Base-by-base conservation (phyloP, 2,797 vertebrate genomes). In the Uromys caudimaculatus region DNA sequence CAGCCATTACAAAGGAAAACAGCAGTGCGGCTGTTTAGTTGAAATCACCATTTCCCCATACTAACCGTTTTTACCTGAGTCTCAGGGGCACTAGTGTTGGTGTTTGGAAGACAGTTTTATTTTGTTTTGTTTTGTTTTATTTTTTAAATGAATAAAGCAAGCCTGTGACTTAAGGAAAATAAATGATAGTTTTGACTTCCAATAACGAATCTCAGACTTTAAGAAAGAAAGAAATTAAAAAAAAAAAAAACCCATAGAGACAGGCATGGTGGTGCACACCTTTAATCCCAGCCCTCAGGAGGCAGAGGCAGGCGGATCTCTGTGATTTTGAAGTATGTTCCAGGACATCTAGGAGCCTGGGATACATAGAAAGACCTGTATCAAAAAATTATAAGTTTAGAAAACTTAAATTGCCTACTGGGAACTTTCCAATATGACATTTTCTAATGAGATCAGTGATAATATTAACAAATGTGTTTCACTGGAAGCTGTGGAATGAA, bases 171-270 rank as follows among this genome's bases (percentile, higher is more conserved):
- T 89, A 91, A 94, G 78, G 69, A 93, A 86, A 94, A 93, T 54
- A 94, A 84, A 13, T 73, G 19, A 77, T 10, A 64, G 27, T 89
- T 93, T 86, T 94, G 87, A 84, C 64, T 90, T 52, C 38, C 54
- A 89, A n/a, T 88, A 64, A 95, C 73, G 91, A 89, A 95, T 62
- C 77, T 75, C 19, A 88, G 62, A 32, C 54, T 95, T 90, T 96
- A 75, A 92, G 94, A 73, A 94, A 44, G 44, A 44, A 44, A 44
- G 44, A 91, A 95, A 44, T 24, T n/a, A 56, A 56, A 54, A 13
- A 92, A 94, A 89, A n/a, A 58, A 47, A 67, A 58, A 27, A 9
- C 5, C 6, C 35, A 21, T 50, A n/a, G 44, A 67, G 32, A 9
- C 32, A 24, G 29, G 62, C 19, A n/a, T n/a, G 83, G 32, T 85